Base-by-base conservation (phyloP, 2,113 vertebrate species). In the Indicator maculatus region DNA sequence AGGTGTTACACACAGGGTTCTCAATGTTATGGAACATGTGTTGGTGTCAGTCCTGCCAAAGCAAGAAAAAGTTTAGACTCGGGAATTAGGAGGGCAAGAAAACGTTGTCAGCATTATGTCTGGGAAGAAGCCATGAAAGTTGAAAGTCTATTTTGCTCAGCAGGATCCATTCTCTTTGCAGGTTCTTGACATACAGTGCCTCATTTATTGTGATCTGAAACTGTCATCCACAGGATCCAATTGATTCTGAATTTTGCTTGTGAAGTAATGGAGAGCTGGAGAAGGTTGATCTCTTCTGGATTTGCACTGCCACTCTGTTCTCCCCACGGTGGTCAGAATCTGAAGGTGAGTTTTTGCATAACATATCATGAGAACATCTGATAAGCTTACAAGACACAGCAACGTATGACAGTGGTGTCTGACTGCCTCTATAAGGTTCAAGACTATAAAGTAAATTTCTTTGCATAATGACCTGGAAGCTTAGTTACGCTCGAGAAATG, bases 361-460 rank as follows among this genome's bases (percentile, higher is more conserved):
- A 77, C 31, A 31, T 63, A n/a, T 38, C 30, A 58, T 30, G 52
- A 61, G 69, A 76, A 52, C 41, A 28, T 44, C 41, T 8, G 36
- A 24, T 30, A 59, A 94, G 81, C 74, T 86, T 72, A 72, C 39
- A 72, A 61, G 86, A n/a, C 79, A 52, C n/a, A 92, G 84, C 70
- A 72, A 24, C 3, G 55, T 5, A 8, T 82, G 80, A 59, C 60
- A 63, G 5, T 44, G 45, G 26, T 73, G 55, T 73, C 75, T 89
- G 77, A 15, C 63, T 83, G 78, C 81, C 60, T 80, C 3, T 70
- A 55, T 21, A 78, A 92, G 77, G 55, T 70, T 85, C 78, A 84
- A 91, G 89, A 81, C 73, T 95, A 89, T 78, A 72, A 85, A 89
- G 64, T 24, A 71, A 31, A 85, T 93, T 90, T 84, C 56, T 94